Conservation (phyloP, 1,140 invertebrate genomes). For the Mamestra configurata region DNA sequence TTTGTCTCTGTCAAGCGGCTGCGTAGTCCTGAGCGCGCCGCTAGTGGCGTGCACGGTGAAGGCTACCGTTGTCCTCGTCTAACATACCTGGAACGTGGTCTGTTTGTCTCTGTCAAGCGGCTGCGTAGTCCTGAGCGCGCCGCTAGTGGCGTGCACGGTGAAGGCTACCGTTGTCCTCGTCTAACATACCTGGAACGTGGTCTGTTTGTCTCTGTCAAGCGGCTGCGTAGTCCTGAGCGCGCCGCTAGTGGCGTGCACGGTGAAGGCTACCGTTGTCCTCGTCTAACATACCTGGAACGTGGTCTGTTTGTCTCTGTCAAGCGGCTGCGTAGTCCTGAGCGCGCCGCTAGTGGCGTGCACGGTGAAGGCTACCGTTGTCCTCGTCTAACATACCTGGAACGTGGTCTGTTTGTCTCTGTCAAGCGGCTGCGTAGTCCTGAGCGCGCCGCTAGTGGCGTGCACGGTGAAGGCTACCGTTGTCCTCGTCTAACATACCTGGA, state of each 20-base stretch:
- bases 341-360: constrained; percentile 93
- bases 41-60: constrained; percentile 94
- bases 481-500: no score
- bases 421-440: constrained; percentile 91
- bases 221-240: no score
- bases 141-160: no score
- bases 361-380: constrained; percentile 89
- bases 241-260: no score
- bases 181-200: constrained; percentile 94
- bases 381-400: constrained; percentile 91
- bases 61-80: no score
- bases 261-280: no score
- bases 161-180: no score
- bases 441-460: constrained; percentile 92
- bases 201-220: no score
- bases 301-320: constrained; percentile 95
- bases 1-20: constrained; percentile 92
- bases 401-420: constrained; percentile 95
- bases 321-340: constrained; percentile 90
- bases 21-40: constrained; percentile 92
- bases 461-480: constrained; percentile 95
- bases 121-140: no score
- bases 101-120: no score
- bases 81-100: no score
- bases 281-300: constrained; percentile 92